phyloP scores from a whole-genome alignment of 2,113 vertebrate species.

The Osmerus eperlanus region DNA sequence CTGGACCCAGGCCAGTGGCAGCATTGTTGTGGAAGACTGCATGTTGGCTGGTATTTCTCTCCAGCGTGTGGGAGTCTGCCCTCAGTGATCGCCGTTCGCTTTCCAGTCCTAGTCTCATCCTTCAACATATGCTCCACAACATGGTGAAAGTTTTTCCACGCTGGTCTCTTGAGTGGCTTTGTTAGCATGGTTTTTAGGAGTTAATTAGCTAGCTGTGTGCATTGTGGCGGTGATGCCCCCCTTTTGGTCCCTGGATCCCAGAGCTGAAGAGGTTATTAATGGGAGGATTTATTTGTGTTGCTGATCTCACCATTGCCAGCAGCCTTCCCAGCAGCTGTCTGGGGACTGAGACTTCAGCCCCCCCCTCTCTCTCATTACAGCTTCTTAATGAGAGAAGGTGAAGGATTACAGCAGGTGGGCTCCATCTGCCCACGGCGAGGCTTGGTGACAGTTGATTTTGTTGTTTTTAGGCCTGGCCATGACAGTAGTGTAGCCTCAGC shows the following conservation, averaged over 20 bases:
- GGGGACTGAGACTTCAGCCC: constrained; percentile 29
- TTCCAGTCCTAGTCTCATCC: neutral
- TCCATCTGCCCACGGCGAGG: constrained; percentile 42
- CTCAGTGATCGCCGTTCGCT: too few relatives aligned
- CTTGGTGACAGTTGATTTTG: constrained; percentile 26
- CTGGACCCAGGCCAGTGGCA: too few relatives aligned
- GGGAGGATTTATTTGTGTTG: constrained; percentile 55
- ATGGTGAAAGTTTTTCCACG: neutral
- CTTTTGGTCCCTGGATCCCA: neutral
- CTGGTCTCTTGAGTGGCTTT: constrained; percentile 15
- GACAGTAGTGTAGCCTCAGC: too few relatives aligned
- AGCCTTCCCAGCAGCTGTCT: constrained; percentile 53
- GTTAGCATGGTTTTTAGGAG: constrained; percentile 11
- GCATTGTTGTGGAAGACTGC: too few relatives aligned
- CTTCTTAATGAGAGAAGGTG: constrained; percentile 60
- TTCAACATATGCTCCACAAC: neutral
- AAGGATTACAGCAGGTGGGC: constrained; percentile 52
- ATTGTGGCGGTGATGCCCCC: neutral
- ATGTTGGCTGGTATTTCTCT: too few relatives aligned
- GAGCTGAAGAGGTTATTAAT: constrained; percentile 50
- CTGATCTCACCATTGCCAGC: constrained; percentile 41
- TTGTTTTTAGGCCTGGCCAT: constrained; percentile 12
- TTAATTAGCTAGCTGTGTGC: constrained; percentile 21
- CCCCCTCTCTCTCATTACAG: constrained; percentile 61
- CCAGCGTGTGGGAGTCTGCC: too few relatives aligned